phyloP scores from a whole-genome alignment of 2,113 vertebrate species.

The Ceuthmochares aereus region DNA sequence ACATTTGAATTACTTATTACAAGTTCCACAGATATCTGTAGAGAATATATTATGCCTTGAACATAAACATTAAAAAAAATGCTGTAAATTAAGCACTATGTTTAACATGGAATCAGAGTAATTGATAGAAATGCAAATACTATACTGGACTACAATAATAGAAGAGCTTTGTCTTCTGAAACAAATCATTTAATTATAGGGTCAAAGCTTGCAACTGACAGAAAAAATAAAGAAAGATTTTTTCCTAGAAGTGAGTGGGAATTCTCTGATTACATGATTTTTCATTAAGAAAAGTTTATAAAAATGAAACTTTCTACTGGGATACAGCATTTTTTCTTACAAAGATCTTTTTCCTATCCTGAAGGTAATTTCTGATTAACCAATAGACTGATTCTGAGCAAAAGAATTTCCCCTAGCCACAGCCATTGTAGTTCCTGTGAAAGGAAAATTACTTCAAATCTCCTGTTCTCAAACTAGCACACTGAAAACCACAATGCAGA shows the following conservation, averaged over 20 bases:
- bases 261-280: background rate
- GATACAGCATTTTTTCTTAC: accelerated
- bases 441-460: background rate
- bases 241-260: background rate
- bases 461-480: background rate
- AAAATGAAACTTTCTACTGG: background rate
- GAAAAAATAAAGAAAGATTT: background rate
- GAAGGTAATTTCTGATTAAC: background rate
- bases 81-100: conserved; percentile 3
- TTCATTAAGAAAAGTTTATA: background rate
- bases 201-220: conserved; percentile 24
- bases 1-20: background rate
- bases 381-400: background rate
- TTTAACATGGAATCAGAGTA: conserved; percentile 58
- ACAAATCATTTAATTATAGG: conserved; percentile 57
- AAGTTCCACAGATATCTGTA: background rate
- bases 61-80: conserved; percentile 36
- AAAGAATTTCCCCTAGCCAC: background rate
- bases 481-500: background rate
- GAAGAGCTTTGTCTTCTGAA: conserved; percentile 57
- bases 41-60: background rate
- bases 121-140: conserved; percentile 63
- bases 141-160: conserved; percentile 11
- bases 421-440: background rate
- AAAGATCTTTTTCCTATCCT: background rate